phyloP scores from a whole-genome alignment of 2,888 invertebrate species.

The Volucella zonaria region DNA sequence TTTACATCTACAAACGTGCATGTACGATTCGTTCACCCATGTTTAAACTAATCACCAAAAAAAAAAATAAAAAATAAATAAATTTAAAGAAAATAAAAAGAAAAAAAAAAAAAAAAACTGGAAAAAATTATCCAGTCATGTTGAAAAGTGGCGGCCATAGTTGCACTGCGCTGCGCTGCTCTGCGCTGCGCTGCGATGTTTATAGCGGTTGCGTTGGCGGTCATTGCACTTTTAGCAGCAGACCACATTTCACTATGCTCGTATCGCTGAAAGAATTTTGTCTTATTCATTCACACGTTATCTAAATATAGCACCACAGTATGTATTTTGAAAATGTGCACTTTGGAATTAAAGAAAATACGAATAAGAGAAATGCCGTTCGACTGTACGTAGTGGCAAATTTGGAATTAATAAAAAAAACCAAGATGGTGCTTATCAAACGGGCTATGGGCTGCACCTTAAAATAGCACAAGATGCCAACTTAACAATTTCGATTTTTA shows the following conservation, averaged over 20 bases:
- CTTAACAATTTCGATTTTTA: constrained; percentile 29
- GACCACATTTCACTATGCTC: constrained; percentile 53
- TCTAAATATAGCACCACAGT: constrained; percentile 70
- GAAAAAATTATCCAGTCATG: constrained; percentile 64
- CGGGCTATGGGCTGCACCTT: constrained; percentile 57
- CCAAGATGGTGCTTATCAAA: constrained; percentile 26
- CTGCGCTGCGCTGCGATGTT: constrained; percentile 45
- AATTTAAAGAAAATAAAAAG: constrained; percentile 30
- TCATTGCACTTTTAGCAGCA: constrained; percentile 72
- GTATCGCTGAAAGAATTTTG: constrained; percentile 29
- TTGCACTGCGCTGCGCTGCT: constrained; percentile 34
- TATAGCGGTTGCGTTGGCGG: constrained; percentile 67
- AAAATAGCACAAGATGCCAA: constrained; percentile 61
- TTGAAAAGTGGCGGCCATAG: constrained; percentile 67
- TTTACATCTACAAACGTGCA: background rate
- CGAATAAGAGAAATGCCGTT: constrained; percentile 9
- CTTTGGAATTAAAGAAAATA: constrained; percentile 38
- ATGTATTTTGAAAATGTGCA: constrained; percentile 55
- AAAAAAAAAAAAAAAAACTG: constrained; percentile 22
- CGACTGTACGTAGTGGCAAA: constrained; percentile 55
- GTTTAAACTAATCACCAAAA: constrained; percentile 49
- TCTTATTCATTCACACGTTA: constrained; percentile 52
- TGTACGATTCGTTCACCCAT: constrained; percentile 31
- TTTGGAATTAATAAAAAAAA: constrained; percentile 40
- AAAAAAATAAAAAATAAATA: constrained; percentile 10